phyloP scores from a whole-genome alignment of 2,888 invertebrate species.

The Leuctra nigra region DNA sequence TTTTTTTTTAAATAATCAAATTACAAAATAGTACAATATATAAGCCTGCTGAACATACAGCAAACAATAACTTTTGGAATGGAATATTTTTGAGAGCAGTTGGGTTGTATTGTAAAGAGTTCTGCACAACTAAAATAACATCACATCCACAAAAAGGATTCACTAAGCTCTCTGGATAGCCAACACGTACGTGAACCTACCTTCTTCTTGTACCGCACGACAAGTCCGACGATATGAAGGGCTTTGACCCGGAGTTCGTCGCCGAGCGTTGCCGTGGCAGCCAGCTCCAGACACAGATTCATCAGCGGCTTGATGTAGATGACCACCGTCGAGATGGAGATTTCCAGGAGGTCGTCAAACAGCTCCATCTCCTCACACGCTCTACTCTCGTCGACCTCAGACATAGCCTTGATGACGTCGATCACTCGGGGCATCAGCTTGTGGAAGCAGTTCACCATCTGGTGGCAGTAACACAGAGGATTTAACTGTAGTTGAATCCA shows the following conservation, averaged over 20 bases:
- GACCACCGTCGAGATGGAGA: conserved; percentile 53
- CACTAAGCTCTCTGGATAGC: background rate
- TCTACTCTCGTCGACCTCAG: conserved; percentile 48
- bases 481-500: too few relatives aligned
- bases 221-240: conserved; percentile 54
- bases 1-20: too few relatives aligned
- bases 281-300: conserved; percentile 58
- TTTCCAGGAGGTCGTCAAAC: conserved; percentile 52
- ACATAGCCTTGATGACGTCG: conserved; percentile 52
- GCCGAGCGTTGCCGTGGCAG: conserved; percentile 49
- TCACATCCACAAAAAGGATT: background rate
- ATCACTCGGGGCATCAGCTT: conserved; percentile 57
- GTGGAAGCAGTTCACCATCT: conserved; percentile 52
- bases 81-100: background rate
- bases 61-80: too few relatives aligned
- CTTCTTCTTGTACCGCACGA: conserved; percentile 65
- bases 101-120: background rate
- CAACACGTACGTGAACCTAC: conserved; percentile 40
- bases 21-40: too few relatives aligned
- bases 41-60: too few relatives aligned
- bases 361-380: conserved; percentile 56
- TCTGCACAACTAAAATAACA: background rate
- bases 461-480: too few relatives aligned
- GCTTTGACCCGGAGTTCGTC: conserved; percentile 60
- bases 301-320: conserved; percentile 57